These are phyloP conservation scores for Nibea albiflora DNA, from an alignment of 2,113 vertebrate species.

Conservation along the genomic window DNA sequence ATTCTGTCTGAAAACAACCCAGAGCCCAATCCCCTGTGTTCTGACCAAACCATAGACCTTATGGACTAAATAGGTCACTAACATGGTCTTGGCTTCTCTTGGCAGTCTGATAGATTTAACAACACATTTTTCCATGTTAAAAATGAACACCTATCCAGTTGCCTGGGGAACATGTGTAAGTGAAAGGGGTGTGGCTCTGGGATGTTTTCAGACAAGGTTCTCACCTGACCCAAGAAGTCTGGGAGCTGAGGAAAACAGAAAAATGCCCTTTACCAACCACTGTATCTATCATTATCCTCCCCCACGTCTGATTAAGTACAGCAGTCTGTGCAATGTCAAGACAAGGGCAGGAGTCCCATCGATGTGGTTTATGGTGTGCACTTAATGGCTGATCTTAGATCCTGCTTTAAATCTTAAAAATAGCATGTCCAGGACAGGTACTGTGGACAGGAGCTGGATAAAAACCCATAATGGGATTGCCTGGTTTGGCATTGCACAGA, in stretches of 20 bases:
- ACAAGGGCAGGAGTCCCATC: slow-evolving; percentile 34
- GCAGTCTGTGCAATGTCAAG: slow-evolving; percentile 78
- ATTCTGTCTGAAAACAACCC: slow-evolving; percentile 78
- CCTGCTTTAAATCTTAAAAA: slow-evolving; percentile 30
- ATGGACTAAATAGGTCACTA: slow-evolving; percentile 19
- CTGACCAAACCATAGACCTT: slow-evolving; percentile 43
- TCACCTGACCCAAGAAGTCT: slow-evolving; percentile 81
- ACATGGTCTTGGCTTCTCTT: slow-evolving; percentile 25
- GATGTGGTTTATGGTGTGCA: slow-evolving; percentile 11
- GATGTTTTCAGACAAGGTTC: slow-evolving; percentile 78
- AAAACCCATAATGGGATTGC: neutral
- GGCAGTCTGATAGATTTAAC: neutral
- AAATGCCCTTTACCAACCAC: slow-evolving; percentile 77
- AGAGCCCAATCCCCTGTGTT: slow-evolving; percentile 29
- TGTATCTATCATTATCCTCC: slow-evolving; percentile 53
- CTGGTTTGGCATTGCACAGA: slow-evolving; percentile 78
- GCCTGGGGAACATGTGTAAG: neutral
- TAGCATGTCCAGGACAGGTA: slow-evolving; percentile 5
- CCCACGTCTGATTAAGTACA: slow-evolving; percentile 48
- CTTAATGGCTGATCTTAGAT: neutral
- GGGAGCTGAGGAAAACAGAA: slow-evolving; percentile 80
- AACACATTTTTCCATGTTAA: slow-evolving; percentile 32
- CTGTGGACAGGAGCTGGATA: neutral
- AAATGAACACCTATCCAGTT: slow-evolving; percentile 26
- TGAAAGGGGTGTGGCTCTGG: slow-evolving; percentile 38